Evolutionary conservation across 2,797 vertebrate genomes (phyloP), one percentile per base, ranked within the genome.

Genomic region (Neosilurus mollespiculum): DNA sequence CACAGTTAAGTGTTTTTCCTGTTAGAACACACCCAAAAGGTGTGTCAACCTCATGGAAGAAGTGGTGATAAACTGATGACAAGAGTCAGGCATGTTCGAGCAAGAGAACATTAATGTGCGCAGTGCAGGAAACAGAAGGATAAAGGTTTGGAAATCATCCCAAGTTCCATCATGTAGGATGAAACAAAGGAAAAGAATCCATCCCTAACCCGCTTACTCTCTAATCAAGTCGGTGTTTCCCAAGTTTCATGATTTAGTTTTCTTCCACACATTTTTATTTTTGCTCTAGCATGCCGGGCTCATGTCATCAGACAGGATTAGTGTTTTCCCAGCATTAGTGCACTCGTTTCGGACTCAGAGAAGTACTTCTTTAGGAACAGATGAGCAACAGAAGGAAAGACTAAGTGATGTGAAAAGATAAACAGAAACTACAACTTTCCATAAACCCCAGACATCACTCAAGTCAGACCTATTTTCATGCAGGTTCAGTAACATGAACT

Each of bases 11-110:
- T 24, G 20, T 69, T 56, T 80, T 69, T 69, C 78, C 53, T 58
- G 78, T 80, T 58, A 73, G 77, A 72, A 82, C 79, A 77, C 81
- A 80, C 82, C 87, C 70, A 24, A 16, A 78, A 79, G 24, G 61
- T 65, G 59, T 65, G 77, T 15, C 34, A 69, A 65, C 49, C 8
- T 65, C 1, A 22, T 7, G 2, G 9, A 80, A 80, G 51, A 67
- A 22, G 8, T 56, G 65, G 18, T 70, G 65, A 43, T 26, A 54
- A 81, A 58, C 54, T 16, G 64, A 69, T 20, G 26, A 67, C 26
- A 66, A 65, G 26, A 58, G 18, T 56, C 64, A 22, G 26, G 65
- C 53, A 0, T 80, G 78, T 80, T 56, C 4, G 78, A 69, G 78
- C 78, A 69, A 37, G 64, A 56, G 67, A 20, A n/a, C 16, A 12